Evolutionary conservation across 1,140 invertebrate genomes (phyloP).

Genomic region (Nasonia longicornis): DNA sequence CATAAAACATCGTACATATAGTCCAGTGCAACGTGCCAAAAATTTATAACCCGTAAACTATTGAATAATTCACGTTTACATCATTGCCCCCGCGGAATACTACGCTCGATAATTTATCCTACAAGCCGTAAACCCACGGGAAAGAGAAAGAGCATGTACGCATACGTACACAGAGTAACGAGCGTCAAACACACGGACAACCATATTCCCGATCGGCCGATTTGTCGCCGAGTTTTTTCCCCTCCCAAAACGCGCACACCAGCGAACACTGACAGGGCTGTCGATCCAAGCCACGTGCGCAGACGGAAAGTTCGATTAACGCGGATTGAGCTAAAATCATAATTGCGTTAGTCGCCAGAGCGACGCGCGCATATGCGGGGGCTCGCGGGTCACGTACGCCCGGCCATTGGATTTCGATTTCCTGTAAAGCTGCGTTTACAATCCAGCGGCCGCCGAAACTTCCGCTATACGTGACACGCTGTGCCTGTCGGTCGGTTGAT

Average conservation of each 20-base stretch:
- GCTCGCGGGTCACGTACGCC: constrained; percentile 6
- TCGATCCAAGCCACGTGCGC: background rate
- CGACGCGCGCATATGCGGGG: background rate
- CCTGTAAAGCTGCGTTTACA: constrained; percentile 39
- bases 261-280: background rate
- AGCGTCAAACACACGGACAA: background rate
- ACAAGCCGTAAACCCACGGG: background rate
- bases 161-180: background rate
- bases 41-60: constrained; percentile 12
- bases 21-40: background rate
- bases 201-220: background rate
- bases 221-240: background rate
- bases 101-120: background rate
- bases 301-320: constrained; percentile 31
- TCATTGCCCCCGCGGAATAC: background rate
- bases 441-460: constrained; percentile 26
- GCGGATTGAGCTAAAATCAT: constrained; percentile 37
- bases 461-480: constrained; percentile 22
- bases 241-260: too few relatives aligned
- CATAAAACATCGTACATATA: too few relatives aligned
- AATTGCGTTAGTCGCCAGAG: constrained; percentile 31
- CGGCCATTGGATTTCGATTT: constrained; percentile 41
- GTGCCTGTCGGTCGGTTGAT: background rate
- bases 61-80: constrained; percentile 16
- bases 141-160: background rate